Conservation (phyloP, 2,113 vertebrate species). For the Steatornis caripensis region DNA sequence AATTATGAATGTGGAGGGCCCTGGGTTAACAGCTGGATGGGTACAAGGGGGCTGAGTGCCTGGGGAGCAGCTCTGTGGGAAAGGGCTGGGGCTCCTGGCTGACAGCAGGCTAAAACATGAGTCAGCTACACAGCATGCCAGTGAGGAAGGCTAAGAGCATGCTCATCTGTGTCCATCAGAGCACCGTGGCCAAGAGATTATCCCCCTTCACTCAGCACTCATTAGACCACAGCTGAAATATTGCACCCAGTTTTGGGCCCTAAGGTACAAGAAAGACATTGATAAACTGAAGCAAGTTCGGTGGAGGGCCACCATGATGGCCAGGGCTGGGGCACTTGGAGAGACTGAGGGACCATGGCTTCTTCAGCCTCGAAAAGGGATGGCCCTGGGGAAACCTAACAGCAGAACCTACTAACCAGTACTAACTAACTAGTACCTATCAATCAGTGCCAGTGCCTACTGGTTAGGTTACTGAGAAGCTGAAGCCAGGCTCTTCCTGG, state of each 20-base stretch:
- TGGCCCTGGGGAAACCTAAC: background rate
- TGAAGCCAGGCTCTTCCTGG: background rate
- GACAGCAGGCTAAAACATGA: background rate
- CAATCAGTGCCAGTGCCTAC: background rate
- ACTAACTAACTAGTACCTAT: background rate
- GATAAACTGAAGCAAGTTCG: background rate
- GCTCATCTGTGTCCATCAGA: background rate
- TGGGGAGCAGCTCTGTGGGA: background rate
- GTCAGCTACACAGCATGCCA: background rate
- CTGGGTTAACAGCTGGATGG: background rate
- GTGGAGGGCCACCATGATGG: background rate
- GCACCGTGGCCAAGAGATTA: background rate
- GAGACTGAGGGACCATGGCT: background rate
- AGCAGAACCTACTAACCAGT: background rate
- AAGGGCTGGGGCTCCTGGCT: background rate
- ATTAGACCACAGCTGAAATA: background rate
- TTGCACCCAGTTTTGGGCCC: background rate
- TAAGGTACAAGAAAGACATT: background rate
- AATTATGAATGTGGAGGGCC: background rate
- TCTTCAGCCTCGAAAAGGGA: background rate
- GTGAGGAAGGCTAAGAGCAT: background rate
- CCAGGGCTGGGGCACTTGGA: background rate
- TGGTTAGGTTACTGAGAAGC: background rate
- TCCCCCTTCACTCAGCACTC: background rate
- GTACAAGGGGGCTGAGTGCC: fast-evolving